Percentiles rank a stretch among this genome's conserved stretches.
Evolutionary conservation across 1,140 invertebrate species (phyloP).

Genomic region (Frieseomelitta varia): DNA sequence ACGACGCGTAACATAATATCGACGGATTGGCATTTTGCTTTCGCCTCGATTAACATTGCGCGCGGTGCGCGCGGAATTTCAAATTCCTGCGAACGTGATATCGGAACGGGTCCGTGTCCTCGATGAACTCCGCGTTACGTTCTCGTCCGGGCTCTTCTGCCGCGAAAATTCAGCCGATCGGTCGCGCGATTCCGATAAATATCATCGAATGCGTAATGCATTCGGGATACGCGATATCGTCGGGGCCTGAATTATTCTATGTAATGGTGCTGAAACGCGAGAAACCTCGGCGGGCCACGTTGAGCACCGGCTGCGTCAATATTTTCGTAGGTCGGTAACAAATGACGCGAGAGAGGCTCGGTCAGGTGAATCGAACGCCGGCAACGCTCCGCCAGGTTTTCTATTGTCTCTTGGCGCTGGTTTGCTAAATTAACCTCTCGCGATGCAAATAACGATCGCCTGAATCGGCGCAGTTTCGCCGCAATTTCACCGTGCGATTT

Average conservation of each 20-base stretch:
- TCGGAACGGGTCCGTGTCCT: neutral
- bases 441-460: neutral
- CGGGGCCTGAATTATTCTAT: neutral
- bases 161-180: constrained; percentile 20
- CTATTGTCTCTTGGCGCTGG: neutral
- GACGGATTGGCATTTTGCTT: constrained; percentile 67
- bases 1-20: constrained; percentile 68
- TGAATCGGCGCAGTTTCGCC: no score
- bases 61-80: constrained; percentile 47
- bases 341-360: neutral
- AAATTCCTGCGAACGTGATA: constrained; percentile 37
- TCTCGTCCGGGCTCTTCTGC: neutral
- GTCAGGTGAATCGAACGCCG: neutral
- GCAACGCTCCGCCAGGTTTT: neutral
- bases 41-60: constrained; percentile 61
- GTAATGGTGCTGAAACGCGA: neutral
- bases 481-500: neutral
- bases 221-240: constrained; percentile 21
- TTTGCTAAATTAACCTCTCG: constrained; percentile 12
- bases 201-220: constrained; percentile 42
- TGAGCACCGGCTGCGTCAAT: constrained; percentile 13
- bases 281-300: neutral
- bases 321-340: constrained; percentile 23
- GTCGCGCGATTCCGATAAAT: constrained; percentile 1
- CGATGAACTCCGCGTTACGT: constrained; percentile 1